These are phyloP conservation scores for Stomatorhinus ivindoensis DNA, from an alignment of 2,113 vertebrate species.

Conservation along the genomic window DNA sequence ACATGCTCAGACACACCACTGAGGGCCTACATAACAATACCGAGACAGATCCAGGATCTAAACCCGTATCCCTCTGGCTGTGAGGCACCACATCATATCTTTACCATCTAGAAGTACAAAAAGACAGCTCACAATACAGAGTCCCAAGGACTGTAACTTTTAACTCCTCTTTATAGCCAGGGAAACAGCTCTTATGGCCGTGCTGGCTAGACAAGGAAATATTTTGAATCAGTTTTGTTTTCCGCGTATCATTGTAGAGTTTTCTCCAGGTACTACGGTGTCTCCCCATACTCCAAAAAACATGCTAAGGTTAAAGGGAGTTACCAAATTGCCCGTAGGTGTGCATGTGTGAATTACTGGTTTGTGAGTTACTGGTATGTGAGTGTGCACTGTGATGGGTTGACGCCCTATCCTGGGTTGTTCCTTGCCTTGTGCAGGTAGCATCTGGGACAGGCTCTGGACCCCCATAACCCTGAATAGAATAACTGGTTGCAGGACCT, in stretches of 20 bases:
- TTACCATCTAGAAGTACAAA: not conserved
- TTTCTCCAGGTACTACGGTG: not conserved
- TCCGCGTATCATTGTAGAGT: not conserved
- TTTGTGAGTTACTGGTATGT: not conserved
- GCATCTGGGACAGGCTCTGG: not conserved
- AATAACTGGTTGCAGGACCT: not conserved
- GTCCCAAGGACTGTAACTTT: not conserved
- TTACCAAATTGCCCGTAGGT: not conserved
- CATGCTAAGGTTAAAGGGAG: not conserved
- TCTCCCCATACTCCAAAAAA: not conserved
- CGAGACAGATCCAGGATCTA: not conserved
- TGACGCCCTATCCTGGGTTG: not conserved
- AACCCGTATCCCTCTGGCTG: not conserved
- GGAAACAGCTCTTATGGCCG: not conserved
- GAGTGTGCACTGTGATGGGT: not conserved
- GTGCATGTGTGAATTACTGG: not conserved
- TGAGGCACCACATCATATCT: not conserved
- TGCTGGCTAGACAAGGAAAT: not conserved
- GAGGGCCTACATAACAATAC: not conserved
- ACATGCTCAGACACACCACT: not conserved
- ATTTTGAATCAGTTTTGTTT: not conserved
- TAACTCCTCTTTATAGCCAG: not conserved
- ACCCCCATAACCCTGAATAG: not conserved
- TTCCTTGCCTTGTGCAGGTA: not conserved
- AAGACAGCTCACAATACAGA: not conserved